Conservation (phyloP, 2,113 vertebrate genomes). For the Varanus komodoensis region DNA sequence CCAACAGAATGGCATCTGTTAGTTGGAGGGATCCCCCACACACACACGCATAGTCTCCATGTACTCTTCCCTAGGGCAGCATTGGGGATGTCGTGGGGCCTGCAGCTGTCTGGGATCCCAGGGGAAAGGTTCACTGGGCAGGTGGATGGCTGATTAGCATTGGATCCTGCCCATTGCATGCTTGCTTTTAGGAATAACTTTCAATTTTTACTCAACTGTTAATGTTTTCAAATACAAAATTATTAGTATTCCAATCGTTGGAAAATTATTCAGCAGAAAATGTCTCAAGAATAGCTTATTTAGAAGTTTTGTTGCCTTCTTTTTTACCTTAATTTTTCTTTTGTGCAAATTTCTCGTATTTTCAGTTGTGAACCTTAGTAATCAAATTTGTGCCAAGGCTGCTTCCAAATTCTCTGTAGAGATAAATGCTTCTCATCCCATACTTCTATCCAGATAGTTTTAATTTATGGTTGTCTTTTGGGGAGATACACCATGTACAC, state of each 20-base stretch:
- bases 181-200: not conserved
- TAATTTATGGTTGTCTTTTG: not conserved
- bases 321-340: not conserved
- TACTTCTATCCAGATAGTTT: not conserved
- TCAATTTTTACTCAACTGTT: not conserved
- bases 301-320: not conserved
- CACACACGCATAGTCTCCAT: too few relatives aligned
- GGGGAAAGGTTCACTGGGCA: too few relatives aligned
- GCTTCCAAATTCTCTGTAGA: not conserved
- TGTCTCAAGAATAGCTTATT: not conserved
- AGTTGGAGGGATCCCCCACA: too few relatives aligned
- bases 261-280: not conserved
- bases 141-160: not conserved
- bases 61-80: not conserved
- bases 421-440: not conserved
- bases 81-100: not conserved
- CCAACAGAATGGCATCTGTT: not conserved
- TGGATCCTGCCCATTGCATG: not conserved
- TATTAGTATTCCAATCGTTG: not conserved
- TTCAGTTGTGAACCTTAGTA: not conserved
- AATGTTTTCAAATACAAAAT: conserved; percentile 1
- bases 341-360: not conserved
- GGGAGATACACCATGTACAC: too few relatives aligned
- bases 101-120: not conserved
- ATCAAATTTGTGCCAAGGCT: not conserved